Evolutionary conservation across 2,113 vertebrate species (phyloP).

Genomic region (Picathartes gymnocephalus): DNA sequence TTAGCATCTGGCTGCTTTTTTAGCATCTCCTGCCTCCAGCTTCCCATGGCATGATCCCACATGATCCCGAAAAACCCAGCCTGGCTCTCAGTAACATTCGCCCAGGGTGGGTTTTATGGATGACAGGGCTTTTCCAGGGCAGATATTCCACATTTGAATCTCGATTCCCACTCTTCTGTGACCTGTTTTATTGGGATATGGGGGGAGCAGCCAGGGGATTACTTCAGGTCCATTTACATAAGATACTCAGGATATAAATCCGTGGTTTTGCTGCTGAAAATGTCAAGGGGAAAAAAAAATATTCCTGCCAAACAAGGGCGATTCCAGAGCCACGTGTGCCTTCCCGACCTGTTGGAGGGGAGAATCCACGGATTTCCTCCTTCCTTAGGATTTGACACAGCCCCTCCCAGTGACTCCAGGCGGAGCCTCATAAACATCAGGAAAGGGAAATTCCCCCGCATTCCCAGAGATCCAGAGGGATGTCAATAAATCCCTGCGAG

Average conservation of each 20-base stretch:
- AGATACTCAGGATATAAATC: background rate
- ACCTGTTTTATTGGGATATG: background rate
- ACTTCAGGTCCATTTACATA: background rate
- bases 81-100: background rate
- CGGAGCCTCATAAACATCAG: accelerated
- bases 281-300: background rate
- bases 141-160: background rate
- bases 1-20: background rate
- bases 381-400: background rate
- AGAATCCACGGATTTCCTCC: background rate
- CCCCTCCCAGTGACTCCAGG: background rate
- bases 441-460: background rate
- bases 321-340: accelerated
- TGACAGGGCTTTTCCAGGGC: background rate
- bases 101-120: background rate
- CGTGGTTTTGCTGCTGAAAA: background rate
- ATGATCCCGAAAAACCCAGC: background rate
- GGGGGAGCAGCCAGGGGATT: background rate
- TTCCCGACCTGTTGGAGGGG: background rate
- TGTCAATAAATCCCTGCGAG: background rate
- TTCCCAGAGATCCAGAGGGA: background rate
- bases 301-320: background rate
- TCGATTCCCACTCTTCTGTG: background rate
- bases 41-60: background rate
- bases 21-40: background rate